Evolutionary conservation across 2,888 invertebrate genomes (phyloP).

Genomic region (Chrysopilus asiliformis): DNA sequence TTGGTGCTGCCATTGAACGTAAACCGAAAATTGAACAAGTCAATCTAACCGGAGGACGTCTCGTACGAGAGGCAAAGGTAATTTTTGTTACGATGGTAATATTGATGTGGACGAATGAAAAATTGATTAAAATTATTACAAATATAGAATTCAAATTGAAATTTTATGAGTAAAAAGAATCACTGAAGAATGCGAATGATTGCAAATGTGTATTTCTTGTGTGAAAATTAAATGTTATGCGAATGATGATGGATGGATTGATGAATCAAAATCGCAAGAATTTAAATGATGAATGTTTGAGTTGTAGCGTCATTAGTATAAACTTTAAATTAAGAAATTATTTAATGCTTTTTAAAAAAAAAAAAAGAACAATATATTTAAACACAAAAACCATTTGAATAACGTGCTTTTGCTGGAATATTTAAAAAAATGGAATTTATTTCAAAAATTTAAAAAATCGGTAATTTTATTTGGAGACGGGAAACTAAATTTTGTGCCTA

Average conservation of each 20-base stretch:
- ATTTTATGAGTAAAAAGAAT: no score
- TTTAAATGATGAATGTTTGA: slow-evolving; percentile 4
- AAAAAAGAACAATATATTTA: slow-evolving; percentile 2
- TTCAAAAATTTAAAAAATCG: neutral
- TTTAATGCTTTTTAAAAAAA: slow-evolving; percentile 14
- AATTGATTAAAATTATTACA: no score
- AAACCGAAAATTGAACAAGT: slow-evolving; percentile 90
- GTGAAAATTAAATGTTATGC: neutral
- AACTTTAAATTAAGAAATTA: no score
- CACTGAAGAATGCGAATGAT: neutral
- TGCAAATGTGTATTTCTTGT: neutral
- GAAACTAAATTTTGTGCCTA: no score
- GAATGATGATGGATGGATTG: neutral
- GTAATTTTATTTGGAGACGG: slow-evolving; percentile 11
- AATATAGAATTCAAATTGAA: no score
- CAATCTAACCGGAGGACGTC: slow-evolving; percentile 87
- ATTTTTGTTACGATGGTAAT: no score
- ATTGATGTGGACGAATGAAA: no score
- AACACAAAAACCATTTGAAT: no score
- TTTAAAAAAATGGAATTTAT: neutral
- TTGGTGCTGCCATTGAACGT: slow-evolving; percentile 85
- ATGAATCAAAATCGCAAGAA: no score
- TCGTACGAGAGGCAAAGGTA: slow-evolving; percentile 97
- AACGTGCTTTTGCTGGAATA: slow-evolving; percentile 3
- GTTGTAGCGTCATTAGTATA: no score